Evolutionary conservation across 2,888 invertebrate species (phyloP).

Genomic region (Lochmaea crataegi): DNA sequence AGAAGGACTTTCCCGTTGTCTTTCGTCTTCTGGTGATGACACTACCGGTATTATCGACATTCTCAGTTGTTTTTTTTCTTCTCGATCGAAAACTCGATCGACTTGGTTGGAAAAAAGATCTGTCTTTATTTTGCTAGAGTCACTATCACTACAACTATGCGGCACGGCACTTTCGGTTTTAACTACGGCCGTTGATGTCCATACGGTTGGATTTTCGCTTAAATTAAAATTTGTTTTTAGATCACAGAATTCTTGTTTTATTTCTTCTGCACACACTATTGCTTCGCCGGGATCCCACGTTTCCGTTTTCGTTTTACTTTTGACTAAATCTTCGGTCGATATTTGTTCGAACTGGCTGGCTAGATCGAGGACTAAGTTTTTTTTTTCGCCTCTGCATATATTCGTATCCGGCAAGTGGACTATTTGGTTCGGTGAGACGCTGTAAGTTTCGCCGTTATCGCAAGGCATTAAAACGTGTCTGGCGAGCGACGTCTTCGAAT

Average conservation of each 20-base stretch:
- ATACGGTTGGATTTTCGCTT: constrained; percentile 62
- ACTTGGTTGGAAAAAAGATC: constrained; percentile 79
- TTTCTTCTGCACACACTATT: constrained; percentile 47
- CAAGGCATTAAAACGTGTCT: constrained; percentile 86
- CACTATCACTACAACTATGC: constrained; percentile 56
- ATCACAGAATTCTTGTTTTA: constrained; percentile 63
- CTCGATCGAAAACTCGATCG: constrained; percentile 78
- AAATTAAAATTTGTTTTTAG: constrained; percentile 60
- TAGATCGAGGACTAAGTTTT: constrained; percentile 69
- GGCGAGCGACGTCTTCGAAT: constrained; percentile 61
- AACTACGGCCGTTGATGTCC: constrained; percentile 65
- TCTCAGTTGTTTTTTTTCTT: constrained; percentile 68
- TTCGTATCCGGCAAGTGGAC: constrained; percentile 74
- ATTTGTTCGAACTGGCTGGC: constrained; percentile 68
- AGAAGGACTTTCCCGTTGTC: constrained; percentile 68
- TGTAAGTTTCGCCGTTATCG: constrained; percentile 86
- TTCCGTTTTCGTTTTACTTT: constrained; percentile 68
- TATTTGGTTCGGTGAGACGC: constrained; percentile 91
- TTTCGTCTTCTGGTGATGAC: constrained; percentile 59
- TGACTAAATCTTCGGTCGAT: constrained; percentile 31
- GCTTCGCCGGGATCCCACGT: constrained; percentile 77
- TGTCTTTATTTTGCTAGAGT: constrained; percentile 34
- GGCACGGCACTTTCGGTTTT: constrained; percentile 55
- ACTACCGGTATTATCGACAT: constrained; percentile 61
- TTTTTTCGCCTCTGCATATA: constrained; percentile 45